Evolutionary conservation across 2,888 invertebrate species (phyloP), one percentile per base, ranked within the genome.

Genomic region (Mesorhabditis spiculigera): DNA sequence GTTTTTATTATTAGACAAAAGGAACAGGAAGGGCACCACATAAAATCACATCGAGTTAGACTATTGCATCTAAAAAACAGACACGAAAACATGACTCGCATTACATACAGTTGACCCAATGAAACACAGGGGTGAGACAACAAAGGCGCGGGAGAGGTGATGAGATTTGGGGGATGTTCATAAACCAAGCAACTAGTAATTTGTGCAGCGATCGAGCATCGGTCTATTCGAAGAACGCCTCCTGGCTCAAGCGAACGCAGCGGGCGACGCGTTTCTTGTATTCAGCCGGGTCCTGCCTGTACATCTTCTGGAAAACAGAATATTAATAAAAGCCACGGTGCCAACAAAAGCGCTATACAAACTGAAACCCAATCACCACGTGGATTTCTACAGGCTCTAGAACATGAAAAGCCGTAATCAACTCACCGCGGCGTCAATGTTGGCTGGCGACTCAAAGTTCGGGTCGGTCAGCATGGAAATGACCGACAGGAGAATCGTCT

Each of bases 391-490:
- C 28, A 41, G 28, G 58, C 58, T 50, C n/a, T 50, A 13, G n/a
- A 13, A 10, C n/a, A 50, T 41, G 8, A n/a, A 8, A 41, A 63
- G 8, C 64, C 13, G 13, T 10, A 68, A 66, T 42, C 64, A 67
- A 90, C 92, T 91, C 89, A 94, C 94, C 86, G 96, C 96, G 87
- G 97, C 96, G 90, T 97, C 97, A 85, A 97, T 95, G 90, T 97
- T 97, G 86, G 97, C 97, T 80, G 96, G 96, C 87, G 95, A 95
- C 89, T 97, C 96, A 88, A 95, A 96, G 87, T 97, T 97, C 76
- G 97, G 97, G 90, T 97, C 96, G 79, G 96, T 95, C 87, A 97
- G 90, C 96, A 97, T 95, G 87, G 96, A 96, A 89, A 97, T 97
- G 87, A 97, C 97, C 88, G 95, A 95, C 10, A 84, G 74, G 4